A percentile compares a stretch with the other conserved stretches of the same genome.
phyloP scores from a whole-genome alignment of 2,797 vertebrate genomes.

The Nothura maculosa region DNA sequence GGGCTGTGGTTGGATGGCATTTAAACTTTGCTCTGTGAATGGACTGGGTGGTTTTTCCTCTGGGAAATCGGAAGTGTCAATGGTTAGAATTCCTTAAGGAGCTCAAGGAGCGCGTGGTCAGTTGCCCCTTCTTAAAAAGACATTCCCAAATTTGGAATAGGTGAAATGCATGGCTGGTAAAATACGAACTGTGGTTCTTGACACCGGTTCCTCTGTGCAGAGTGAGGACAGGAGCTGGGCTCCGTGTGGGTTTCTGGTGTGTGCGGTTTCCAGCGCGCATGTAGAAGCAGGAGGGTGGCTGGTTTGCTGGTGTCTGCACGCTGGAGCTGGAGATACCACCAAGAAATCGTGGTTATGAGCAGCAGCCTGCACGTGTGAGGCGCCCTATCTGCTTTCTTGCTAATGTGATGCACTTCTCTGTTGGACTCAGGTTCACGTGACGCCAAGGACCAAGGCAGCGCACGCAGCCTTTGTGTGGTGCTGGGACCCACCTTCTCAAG shows the following conservation, averaged over 20 bases:
- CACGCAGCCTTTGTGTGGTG: conserved; percentile 47
- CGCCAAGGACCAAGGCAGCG: conserved; percentile 58
- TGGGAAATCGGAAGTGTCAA: neutral
- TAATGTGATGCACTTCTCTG: conserved; percentile 16
- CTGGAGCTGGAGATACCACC: neutral
- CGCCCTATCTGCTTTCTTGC: conserved; percentile 19
- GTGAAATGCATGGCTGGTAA: neutral
- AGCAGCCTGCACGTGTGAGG: neutral
- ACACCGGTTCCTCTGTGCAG: neutral
- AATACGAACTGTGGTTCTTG: neutral
- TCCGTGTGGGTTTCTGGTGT: neutral
- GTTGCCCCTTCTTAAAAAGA: neutral
- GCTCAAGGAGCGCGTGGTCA: neutral
- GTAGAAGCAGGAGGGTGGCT: neutral
- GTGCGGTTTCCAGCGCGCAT: neutral
- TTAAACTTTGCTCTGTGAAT: neutral
- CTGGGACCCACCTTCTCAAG: conserved; percentile 44
- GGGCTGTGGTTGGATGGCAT: neutral
- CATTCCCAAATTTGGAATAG: neutral
- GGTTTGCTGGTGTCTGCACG: neutral
- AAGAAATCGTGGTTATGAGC: neutral
- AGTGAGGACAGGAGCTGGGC: neutral
- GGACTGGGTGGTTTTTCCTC: neutral
- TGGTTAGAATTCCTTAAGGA: rapidly evolving
- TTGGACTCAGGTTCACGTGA: conserved; percentile 58